Base-by-base conservation (phyloP, 2,113 vertebrate species). In the Trematocara marginatum region DNA sequence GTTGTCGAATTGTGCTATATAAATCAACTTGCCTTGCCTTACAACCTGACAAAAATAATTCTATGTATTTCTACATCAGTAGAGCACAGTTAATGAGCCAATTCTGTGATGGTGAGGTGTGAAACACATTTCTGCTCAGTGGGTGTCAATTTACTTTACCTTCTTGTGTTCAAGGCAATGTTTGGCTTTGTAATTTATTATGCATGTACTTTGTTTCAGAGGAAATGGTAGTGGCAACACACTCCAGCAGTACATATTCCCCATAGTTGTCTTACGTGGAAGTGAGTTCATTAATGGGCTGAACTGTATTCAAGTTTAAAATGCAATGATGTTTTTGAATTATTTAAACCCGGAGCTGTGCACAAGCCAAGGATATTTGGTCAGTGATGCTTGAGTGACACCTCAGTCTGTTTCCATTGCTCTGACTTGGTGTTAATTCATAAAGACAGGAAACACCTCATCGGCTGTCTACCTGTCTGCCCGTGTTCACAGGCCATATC, bases 301-400 rank as follows among this genome's bases (percentile, higher is more conserved):
- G 26, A 54, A 86, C 29, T 4, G 40, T 57, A 51, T 93, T 93
- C 52, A 59, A 66, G 10, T 80, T 83, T 89, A 79, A 71, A 87
- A 78, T 10, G 38, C 12, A 15, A 47, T 38, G 47, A 35, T 52
- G 78, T 66, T 29, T 54, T 82, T 92, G 89, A 92, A 92, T 94
- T 88, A 91, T 94, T 94, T 88, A 95, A 71, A 81, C 54, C 29
- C 10, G n/a, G 51, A 71, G 85, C 40, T 83, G n/a, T 12, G 49
- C 5, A 38, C 20, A 8, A 64, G 80, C 56, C 34, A 18, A 74
- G 20, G 66, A 56, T 49, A 79, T 69, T 82, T 59, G 86, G 82
- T 81, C 23, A 34, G 61, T 87, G 52, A 56, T 78, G 78, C 82
- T 88, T 95, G 92, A 95, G 83, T 93, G 94, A 90, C 94, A 94